Base-by-base conservation (phyloP, 2,888 invertebrate genomes). In the Mellilla xanthometata region DNA sequence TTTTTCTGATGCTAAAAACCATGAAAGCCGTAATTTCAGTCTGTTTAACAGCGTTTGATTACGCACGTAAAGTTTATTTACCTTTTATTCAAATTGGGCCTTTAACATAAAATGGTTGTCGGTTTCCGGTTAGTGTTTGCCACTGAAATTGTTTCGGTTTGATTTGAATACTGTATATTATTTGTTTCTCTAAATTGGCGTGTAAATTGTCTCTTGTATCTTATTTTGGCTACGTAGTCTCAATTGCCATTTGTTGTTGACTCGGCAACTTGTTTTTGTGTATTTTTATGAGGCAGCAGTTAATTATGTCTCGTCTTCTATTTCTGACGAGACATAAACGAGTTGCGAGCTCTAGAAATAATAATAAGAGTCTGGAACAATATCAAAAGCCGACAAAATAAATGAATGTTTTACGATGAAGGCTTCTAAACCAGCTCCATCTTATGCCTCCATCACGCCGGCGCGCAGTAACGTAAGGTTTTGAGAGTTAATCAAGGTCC, bases 61-160 rank as follows among this genome's bases (percentile, higher is more conserved):
- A 41, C 8, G 13, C 22, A 12, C 11, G 10, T 29, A 40, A 40
- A 44, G 33, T 47, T 32, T 38, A 43, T 39, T 51, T 40, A 40
- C 43, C 43, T 38, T 19, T 11, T 43, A 44, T 47, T 46, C 22
- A 46, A 50, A 46, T 33, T 11, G 43, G 35, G 23, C 34, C 11
- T 41, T 45, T 38, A 29, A 23, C 39, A 38, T 27, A 19, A 28
- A 36, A 36, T 40, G 33, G 24, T 31, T 28, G 19, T 34, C 22
- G 31, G 27, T 38, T 34, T 49, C 40, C 45, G 39, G 31, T n/a
- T 26, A 32, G 15, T 26, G 24, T 13, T 13, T 31, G 26, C 12
- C 23, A 22, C 30, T 26, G 26, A 24, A 31, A 30, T 30, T 15
- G 8, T 26, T 15, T 39, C 8, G 11, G 6, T 32, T 13, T 33